phyloP scores from a whole-genome alignment of 2,888 invertebrate genomes.

The Xylophagus ater region DNA sequence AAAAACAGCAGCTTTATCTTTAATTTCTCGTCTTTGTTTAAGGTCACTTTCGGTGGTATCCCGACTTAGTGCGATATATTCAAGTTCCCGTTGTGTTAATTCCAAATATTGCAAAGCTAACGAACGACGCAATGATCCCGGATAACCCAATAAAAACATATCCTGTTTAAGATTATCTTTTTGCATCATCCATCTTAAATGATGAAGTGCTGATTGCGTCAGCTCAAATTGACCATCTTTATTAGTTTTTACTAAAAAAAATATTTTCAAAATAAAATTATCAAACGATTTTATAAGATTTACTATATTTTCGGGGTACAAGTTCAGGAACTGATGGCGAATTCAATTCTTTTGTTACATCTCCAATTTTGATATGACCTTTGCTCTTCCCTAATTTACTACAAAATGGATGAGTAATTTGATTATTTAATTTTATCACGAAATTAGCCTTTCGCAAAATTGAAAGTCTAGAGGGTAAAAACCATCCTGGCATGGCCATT shows the following conservation, averaged over 20 bases:
- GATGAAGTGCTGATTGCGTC: slow-evolving; percentile 62
- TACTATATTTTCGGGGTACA: slow-evolving; percentile 53
- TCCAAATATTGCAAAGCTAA: slow-evolving; percentile 83
- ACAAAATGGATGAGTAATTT: too few relatives aligned
- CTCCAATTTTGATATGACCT: slow-evolving; percentile 59
- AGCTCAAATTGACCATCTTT: slow-evolving; percentile 46
- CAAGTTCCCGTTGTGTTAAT: slow-evolving; percentile 77
- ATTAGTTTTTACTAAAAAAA: slow-evolving; percentile 39
- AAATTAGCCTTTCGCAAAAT: too few relatives aligned
- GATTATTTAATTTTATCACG: too few relatives aligned
- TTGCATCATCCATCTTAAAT: slow-evolving; percentile 92
- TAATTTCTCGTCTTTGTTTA: slow-evolving; percentile 89
- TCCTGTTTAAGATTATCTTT: slow-evolving; percentile 90
- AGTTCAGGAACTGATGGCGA: slow-evolving; percentile 60
- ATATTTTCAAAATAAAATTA: slow-evolving; percentile 9
- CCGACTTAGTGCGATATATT: slow-evolving; percentile 85
- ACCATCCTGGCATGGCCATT: too few relatives aligned
- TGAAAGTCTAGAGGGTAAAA: too few relatives aligned
- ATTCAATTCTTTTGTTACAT: slow-evolving; percentile 54
- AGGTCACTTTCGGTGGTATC: slow-evolving; percentile 96
- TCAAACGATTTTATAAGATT: slow-evolving; percentile 10
- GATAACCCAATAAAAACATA: slow-evolving; percentile 86
- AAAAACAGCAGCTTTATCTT: slow-evolving; percentile 76
- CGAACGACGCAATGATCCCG: slow-evolving; percentile 67
- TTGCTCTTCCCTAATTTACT: slow-evolving; percentile 15